These are phyloP conservation scores for Pseudochromis fuscus DNA, from an alignment of 2,797 vertebrate genomes.

Conservation along the genomic window DNA sequence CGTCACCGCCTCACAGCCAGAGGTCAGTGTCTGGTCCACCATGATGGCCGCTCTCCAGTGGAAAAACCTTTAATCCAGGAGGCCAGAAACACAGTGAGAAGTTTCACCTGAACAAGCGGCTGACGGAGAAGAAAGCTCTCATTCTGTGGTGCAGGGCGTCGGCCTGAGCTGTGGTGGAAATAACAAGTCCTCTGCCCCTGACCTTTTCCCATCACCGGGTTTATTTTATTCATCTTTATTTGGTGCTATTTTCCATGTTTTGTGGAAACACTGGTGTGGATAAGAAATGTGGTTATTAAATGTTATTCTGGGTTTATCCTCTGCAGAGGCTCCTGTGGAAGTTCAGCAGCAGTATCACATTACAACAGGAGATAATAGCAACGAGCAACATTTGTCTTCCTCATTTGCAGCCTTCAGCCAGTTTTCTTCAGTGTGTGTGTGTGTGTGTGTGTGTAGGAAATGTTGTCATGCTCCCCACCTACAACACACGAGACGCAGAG, in stretches of 20 bases:
- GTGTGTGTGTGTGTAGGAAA: constrained; percentile 1
- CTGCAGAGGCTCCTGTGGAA: too few species aligned
- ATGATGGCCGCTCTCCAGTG: constrained; percentile 34
- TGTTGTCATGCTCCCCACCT: constrained; percentile 36
- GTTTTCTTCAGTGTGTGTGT: neutral
- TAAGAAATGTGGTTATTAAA: too few species aligned
- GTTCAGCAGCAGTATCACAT: too few species aligned
- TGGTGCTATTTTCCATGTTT: neutral
- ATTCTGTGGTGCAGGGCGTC: constrained; percentile 52
- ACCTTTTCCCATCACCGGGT: constrained; percentile 7
- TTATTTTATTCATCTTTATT: constrained; percentile 7
- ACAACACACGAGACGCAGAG: constrained; percentile 18
- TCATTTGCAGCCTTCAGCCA: too few species aligned
- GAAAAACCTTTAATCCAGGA: constrained; percentile 51
- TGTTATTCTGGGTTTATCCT: too few species aligned
- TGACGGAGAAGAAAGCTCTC: constrained; percentile 45
- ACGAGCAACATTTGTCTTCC: too few species aligned
- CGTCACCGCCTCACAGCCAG: neutral
- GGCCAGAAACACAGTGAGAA: constrained; percentile 42
- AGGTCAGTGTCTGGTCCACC: constrained; percentile 46
- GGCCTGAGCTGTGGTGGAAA: constrained; percentile 41
- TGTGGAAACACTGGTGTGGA: too few species aligned
- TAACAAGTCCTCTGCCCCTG: neutral
- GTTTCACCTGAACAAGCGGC: constrained; percentile 59
- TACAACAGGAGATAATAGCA: too few species aligned